These are phyloP conservation scores for Gallinago media DNA, from an alignment of 2,113 vertebrate species.

Conservation along the genomic window DNA sequence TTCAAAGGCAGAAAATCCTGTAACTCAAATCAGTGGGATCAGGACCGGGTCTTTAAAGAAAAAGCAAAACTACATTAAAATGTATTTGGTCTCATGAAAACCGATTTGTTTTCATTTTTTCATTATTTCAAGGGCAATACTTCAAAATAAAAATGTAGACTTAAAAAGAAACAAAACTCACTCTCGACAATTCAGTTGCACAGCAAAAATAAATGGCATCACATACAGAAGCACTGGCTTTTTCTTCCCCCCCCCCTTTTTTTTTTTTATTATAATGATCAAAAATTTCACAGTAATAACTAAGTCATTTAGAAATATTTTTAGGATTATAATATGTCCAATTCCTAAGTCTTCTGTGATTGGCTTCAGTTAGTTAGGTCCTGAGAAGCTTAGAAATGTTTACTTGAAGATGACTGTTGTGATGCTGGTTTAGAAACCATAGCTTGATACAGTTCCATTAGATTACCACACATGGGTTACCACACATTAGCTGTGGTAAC, in stretches of 20 bases:
- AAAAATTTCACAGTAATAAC: background rate
- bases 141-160: constrained; percentile 18
- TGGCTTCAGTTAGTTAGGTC: background rate
- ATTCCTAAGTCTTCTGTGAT: background rate
- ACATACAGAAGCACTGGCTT: background rate
- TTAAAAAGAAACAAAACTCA: constrained; percentile 7
- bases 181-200: background rate
- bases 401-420: background rate
- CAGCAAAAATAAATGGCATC: constrained; percentile 31
- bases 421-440: background rate
- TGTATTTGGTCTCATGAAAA: constrained; percentile 43
- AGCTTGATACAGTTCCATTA: background rate
- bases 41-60: background rate
- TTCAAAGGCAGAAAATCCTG: background rate
- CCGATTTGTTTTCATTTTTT: constrained; percentile 5
- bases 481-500: background rate
- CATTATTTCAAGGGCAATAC: constrained; percentile 5
- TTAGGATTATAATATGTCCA: background rate
- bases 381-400: background rate
- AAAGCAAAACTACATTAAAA: background rate
- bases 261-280: background rate
- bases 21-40: background rate
- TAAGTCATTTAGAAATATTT: background rate
- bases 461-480: background rate
- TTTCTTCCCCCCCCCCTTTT: constrained; percentile 13